Evolutionary conservation across 2,888 invertebrate species (phyloP), one percentile per base, ranked within the genome.

Genomic region (Lobophora halterata): DNA sequence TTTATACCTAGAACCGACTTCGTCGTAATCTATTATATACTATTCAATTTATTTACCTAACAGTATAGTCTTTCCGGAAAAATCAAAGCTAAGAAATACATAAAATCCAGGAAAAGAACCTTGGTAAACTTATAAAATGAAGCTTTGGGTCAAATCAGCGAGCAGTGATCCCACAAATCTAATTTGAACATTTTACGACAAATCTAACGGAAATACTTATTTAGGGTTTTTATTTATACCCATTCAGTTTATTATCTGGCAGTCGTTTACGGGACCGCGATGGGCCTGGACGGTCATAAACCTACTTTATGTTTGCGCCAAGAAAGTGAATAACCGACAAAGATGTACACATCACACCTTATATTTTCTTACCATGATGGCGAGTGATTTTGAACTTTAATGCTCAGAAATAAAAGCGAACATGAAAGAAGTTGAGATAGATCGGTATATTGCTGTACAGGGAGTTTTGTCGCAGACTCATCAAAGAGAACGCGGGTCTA

Each of bases 171-270:
- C 32, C 18, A 23, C 23, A 32, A 39, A 39, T 14, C 18, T 32
- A 28, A 32, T 39, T 39, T 28, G 26, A 24, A 23, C 24, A 31
- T 25, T 32, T n/a, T 32, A 27, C 17, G 18, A 30, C 8, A 23
- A 23, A 30, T 20, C 37, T 19, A 57, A 54, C 26, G 32, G 32
- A 39, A 34, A 46, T 52, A 43, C 38, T 25, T 35, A 42, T 32
- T 47, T 45, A 45, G 44, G 49, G 40, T 25, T 49, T 55, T 58
- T 60, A 58, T 57, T 60, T 61, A 55, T 57, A 53, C 44, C 53
- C 44, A 38, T 54, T 47, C 37, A 27, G 41, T 65, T 68, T 67
- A 65, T 61, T 56, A 55, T 59, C 55, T 54, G 55, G 54, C 58
- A 57, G 51, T 47, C 54, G 54, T 65, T 65, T 57, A 61, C 63